Percentiles rank a stretch among this genome's conserved stretches.
phyloP scores from a whole-genome alignment of 2,888 invertebrate species.

The Panzeria rudis region DNA sequence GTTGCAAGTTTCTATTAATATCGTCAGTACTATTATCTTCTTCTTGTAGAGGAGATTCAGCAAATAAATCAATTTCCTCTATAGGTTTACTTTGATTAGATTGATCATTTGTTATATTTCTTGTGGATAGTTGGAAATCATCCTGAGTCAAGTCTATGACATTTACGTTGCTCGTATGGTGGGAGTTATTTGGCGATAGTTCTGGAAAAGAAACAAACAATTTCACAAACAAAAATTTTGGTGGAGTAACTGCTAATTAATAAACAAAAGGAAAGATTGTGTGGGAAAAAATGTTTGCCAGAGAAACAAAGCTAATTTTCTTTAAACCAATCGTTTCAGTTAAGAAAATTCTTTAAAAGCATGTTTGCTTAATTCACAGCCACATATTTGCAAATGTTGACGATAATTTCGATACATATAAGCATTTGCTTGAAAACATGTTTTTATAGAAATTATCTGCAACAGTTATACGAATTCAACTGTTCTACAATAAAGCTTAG shows the following conservation, averaged over 20 bases:
- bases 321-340: too few relatives aligned
- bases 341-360: too few relatives aligned
- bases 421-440: not conserved
- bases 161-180: not conserved
- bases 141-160: slow-evolving; percentile 76
- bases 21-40: slow-evolving; percentile 29
- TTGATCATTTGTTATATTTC: not conserved
- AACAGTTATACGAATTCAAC: too few relatives aligned
- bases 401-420: too few relatives aligned
- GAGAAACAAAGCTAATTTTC: too few relatives aligned
- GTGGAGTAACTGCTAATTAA: too few relatives aligned
- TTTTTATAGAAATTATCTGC: too few relatives aligned
- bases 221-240: not conserved
- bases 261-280: too few relatives aligned
- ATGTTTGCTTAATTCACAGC: too few relatives aligned
- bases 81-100: slow-evolving; percentile 50
- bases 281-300: too few relatives aligned
- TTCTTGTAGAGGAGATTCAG: slow-evolving; percentile 52
- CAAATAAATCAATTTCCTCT: slow-evolving; percentile 63
- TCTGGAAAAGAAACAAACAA: slow-evolving; percentile 21
- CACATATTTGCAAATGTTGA: too few relatives aligned
- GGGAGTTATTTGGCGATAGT: not conserved
- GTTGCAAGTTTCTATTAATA: slow-evolving; percentile 27
- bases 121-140: not conserved
- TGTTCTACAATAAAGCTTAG: too few relatives aligned